These are phyloP conservation scores for Pristionchus japonicus DNA, from an alignment of 2,888 invertebrate species.

Conservation along the genomic window DNA sequence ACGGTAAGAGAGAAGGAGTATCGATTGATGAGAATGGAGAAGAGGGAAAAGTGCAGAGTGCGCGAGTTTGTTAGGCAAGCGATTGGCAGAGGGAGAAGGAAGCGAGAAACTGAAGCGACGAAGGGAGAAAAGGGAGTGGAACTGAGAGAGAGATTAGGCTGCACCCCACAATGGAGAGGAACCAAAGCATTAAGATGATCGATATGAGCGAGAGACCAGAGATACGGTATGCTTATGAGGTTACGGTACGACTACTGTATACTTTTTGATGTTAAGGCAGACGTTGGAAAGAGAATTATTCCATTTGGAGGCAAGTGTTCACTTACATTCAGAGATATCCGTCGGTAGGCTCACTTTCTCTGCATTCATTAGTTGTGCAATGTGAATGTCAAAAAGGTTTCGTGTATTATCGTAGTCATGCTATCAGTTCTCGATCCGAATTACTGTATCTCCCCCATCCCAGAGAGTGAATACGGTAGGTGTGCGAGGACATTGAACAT, in stretches of 20 bases:
- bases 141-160: neutral
- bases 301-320: neutral
- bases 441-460: neutral
- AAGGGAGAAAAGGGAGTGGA: neutral
- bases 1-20: neutral
- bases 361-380: conserved; percentile 11
- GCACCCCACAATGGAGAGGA: neutral
- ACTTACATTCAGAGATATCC: conserved; percentile 36
- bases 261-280: neutral
- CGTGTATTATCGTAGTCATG: neutral
- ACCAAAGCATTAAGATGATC: neutral
- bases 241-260: neutral
- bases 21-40: neutral
- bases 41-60: neutral
- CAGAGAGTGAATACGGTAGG: neutral
- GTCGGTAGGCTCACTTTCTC: conserved; percentile 13
- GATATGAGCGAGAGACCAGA: neutral
- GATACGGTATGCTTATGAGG: neutral
- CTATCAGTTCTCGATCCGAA: conserved; percentile 25
- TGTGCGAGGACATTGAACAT: neutral
- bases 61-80: neutral
- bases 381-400: neutral
- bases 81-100: neutral
- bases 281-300: neutral
- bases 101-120: neutral